Evolutionary conservation across 2,888 invertebrate genomes (phyloP), one percentile per base, ranked within the genome.

Genomic region (Nemotelus nigrinus): DNA sequence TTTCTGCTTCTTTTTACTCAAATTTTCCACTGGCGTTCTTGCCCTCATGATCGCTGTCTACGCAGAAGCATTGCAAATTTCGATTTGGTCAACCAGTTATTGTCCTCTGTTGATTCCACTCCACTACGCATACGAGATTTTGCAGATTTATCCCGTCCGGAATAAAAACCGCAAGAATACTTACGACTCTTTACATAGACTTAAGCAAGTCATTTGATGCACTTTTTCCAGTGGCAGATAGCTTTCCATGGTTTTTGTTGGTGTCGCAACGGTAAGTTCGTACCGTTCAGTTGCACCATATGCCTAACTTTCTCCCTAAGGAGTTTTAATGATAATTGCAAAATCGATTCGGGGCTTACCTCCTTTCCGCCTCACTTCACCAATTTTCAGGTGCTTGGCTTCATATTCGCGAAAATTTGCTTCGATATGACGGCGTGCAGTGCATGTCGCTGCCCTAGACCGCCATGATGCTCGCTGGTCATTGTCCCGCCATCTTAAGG

Each of bases 261-360:
- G 25, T 7, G 41, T 25, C 2, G 60, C n/a, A 50, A 53, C 53
- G 39, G 5, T 25, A 25, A 48, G 39, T 25, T 2, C 25, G 50
- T 63, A 48, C 5, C 58, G 25, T 47, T n/a, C 10, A 47, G 8
- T 63, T 43, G 47, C 50, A 50, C 6, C 5, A 48, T 44, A 63
- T 72, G 25, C 48, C 65, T n/a, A 64, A 65, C 55, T 76, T 63
- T 76, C 55, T 76, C 76, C 65, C 76, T 43, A 65, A 65, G 76
- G 76, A 76, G 64, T 65, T 76, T 47, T 65, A 43, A 39, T 47
- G 65, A 55, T 55, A 65, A 65, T 64, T 57, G 10, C 39, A 43
- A 48, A 60, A 39, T 41, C 47, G 63, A 63, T 8, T 44, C 39
- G 48, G n/a, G 25, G n/a, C 25, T 44, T 43, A 7, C 7, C 8